A percentile compares a stretch with the other conserved stretches of the same genome.
These are phyloP conservation scores for Tigriopus japonicus DNA, from an alignment of 1,140 invertebrate species.

Conservation along the genomic window DNA sequence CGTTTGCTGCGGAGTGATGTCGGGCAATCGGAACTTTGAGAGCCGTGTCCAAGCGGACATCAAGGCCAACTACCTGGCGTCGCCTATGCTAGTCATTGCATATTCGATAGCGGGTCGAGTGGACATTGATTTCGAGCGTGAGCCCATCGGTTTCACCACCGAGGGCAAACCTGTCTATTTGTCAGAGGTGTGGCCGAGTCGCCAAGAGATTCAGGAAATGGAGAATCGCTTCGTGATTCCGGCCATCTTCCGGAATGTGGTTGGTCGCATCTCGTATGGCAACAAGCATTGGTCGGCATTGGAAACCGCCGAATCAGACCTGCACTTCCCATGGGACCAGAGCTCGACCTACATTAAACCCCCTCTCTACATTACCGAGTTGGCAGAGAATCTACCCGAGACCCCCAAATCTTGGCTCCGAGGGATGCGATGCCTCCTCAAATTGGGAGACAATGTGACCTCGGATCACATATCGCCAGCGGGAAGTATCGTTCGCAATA, in stretches of 20 bases:
- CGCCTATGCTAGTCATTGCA: constrained; percentile 33
- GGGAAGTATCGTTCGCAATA: constrained; percentile 32
- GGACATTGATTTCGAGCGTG: constrained; percentile 35
- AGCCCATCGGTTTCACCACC: constrained; percentile 27
- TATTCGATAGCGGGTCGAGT: constrained; percentile 38
- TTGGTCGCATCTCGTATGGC: constrained; percentile 25
- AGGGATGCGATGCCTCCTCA: constrained; percentile 7
- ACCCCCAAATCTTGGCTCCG: background rate
- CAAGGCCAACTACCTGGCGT: constrained; percentile 34
- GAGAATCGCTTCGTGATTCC: constrained; percentile 30
- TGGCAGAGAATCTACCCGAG: background rate
- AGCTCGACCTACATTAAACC: constrained; percentile 23
- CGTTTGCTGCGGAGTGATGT: constrained; percentile 31
- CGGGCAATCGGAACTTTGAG: constrained; percentile 38
- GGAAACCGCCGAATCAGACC: background rate
- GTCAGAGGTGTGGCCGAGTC: constrained; percentile 33
- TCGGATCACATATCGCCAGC: constrained; percentile 37
- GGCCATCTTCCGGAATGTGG: constrained; percentile 33
- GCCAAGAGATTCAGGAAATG: constrained; percentile 29
- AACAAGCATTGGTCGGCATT: constrained; percentile 6
- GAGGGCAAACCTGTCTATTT: constrained; percentile 27
- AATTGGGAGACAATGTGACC: constrained; percentile 15
- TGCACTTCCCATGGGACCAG: background rate
- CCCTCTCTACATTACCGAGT: constrained; percentile 32
- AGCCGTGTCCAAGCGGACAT: constrained; percentile 34